Conservation (phyloP, 2,888 invertebrate genomes). For the Cataglyphis albicans region DNA sequence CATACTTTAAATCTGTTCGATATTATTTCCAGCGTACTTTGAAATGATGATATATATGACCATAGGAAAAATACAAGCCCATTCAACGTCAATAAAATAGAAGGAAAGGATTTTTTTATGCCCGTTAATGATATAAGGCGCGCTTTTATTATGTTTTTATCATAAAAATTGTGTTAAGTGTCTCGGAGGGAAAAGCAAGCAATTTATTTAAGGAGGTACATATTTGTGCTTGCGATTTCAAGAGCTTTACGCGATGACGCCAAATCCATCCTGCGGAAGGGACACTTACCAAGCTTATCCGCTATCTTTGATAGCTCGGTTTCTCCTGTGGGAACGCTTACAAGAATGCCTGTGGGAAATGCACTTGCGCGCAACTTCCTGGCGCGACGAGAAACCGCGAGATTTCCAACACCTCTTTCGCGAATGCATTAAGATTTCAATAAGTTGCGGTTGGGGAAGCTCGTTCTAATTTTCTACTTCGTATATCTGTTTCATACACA, state of each 20-base stretch:
- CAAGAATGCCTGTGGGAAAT: constrained; percentile 23
- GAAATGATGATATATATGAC: background rate
- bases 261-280: background rate
- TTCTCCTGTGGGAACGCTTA: constrained; percentile 29
- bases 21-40: constrained; percentile 1
- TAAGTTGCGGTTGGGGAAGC: constrained; percentile 23
- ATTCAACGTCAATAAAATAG: background rate
- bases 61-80: background rate
- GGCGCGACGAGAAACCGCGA: constrained; percentile 26
- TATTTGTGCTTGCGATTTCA: constrained; percentile 1
- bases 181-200: background rate
- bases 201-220: background rate
- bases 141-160: background rate
- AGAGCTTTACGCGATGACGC: background rate
- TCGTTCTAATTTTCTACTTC: constrained; percentile 20
- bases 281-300: constrained; percentile 41
- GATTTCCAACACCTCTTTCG: constrained; percentile 9
- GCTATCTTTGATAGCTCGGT: constrained; percentile 53
- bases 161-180: constrained; percentile 29
- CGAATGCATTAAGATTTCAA: constrained; percentile 47
- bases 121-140: background rate
- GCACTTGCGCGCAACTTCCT: constrained; percentile 34
- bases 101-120: background rate
- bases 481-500: background rate
- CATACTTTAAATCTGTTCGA: background rate